Base-by-base conservation (phyloP, 2,113 vertebrate genomes). In the Macaca mulatta region DNA sequence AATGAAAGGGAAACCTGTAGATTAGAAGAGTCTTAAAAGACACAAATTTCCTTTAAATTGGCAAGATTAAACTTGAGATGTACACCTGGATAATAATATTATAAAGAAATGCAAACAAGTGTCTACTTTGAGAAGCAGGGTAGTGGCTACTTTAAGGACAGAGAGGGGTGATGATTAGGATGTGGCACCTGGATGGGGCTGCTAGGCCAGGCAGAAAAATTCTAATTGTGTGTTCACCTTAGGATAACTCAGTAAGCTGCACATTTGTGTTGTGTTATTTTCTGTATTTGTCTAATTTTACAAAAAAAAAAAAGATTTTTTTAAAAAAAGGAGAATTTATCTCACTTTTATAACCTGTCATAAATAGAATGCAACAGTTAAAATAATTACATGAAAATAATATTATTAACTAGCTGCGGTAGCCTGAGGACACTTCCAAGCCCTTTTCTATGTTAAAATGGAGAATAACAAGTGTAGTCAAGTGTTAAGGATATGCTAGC, bases 361-460 rank as follows among this genome's bases (percentile, higher is more conserved):
- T 52, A 61, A 91, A 40, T 14, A 91, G 50, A 95, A 64, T 32
- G 13, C 20, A 23, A 64, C 38, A 40, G 57, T 83, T 69, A 64
- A 94, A 87, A 82, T 35, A 90, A 88, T 35, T 50, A 52, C 77
- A 67, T 72, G 69, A 87, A 94, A 87, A 96, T 75, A 74, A 17
- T 59, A 38, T 40, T 72, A 52, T 93, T 27, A 57, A 74, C 25
- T 6, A 80, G 55, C 11, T 52, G 17, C 17, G 11, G 11, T 23
- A 84, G 55, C 38, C 32, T 79, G 50, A 25, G 7, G 22, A 78
- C 40, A 43, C 25, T n/a, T 57, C 17, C 9, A 7, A 72, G 52
- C 32, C 8, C 25, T 30, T 6, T 17, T 91, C 78, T 89, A n/a
- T 43, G 32, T 40, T 72, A 64, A 84, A 64, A 79, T 20, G 23